A percentile compares a stretch with the other conserved stretches of the same genome.
Evolutionary conservation across 2,888 invertebrate species (phyloP).

Genomic region (Eupithecia insigniata): DNA sequence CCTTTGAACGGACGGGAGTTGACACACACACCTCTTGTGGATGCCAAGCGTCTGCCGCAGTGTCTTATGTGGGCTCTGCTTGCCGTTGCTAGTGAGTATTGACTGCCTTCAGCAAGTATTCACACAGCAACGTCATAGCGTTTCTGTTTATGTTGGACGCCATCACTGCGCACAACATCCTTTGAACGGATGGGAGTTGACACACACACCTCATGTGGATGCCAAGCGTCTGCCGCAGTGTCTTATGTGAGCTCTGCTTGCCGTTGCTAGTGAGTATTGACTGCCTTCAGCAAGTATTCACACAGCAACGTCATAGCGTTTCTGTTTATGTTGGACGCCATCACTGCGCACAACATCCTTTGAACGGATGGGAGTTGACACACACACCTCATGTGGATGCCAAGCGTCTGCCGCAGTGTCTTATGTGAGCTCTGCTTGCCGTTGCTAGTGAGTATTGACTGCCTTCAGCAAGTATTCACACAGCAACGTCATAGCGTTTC

Average conservation of each 20-base stretch:
- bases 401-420: neutral
- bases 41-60: constrained; percentile 34
- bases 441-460: constrained; percentile 2
- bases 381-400: neutral
- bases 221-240: constrained; percentile 7
- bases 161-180: neutral
- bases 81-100: neutral
- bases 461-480: neutral
- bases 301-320: too few species aligned
- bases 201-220: neutral
- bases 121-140: too few species aligned
- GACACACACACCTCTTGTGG: neutral
- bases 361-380: neutral
- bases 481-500: too few species aligned
- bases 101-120: neutral
- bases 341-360: neutral
- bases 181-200: neutral
- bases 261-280: neutral
- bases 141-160: too few species aligned
- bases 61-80: constrained; percentile 47
- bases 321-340: too few species aligned
- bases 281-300: neutral
- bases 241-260: constrained; percentile 47
- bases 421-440: constrained; percentile 48
- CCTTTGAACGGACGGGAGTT: neutral